Evolutionary conservation across 2,888 invertebrate genomes (phyloP).

Genomic region (Lagria hirta): DNA sequence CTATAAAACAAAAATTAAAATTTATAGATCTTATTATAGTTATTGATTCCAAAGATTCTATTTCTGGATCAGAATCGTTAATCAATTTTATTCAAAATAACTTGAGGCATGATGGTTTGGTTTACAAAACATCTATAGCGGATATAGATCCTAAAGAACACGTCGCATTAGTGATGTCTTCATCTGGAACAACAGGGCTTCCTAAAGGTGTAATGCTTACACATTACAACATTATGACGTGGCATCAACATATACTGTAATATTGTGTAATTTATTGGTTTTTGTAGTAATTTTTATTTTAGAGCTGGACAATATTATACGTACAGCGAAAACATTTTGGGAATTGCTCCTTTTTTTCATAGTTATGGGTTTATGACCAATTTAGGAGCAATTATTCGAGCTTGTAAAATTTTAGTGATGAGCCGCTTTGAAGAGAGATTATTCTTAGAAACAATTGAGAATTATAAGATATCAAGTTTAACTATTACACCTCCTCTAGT

Average conservation of each 20-base stretch:
- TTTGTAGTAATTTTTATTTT: conserved; percentile 10
- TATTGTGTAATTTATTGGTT: no score
- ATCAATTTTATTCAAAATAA: conserved; percentile 18
- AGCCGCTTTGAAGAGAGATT: conserved; percentile 51
- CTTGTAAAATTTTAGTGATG: conserved; percentile 34
- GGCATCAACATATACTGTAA: conserved; percentile 23
- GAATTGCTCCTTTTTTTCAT: conserved; percentile 43
- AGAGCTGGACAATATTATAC: conserved; percentile 26
- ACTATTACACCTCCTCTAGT: conserved; percentile 80
- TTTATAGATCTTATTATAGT: conserved; percentile 58
- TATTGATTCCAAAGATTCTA: conserved; percentile 50
- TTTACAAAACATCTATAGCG: conserved; percentile 5
- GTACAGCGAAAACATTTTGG: conserved; percentile 16
- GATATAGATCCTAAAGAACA: conserved; percentile 31
- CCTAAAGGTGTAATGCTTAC: conserved; percentile 68
- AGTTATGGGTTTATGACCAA: conserved; percentile 37
- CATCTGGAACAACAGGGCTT: conserved; percentile 70
- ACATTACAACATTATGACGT: conserved; percentile 56
- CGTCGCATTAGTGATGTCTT: conserved; percentile 55
- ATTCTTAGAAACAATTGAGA: conserved; percentile 70
- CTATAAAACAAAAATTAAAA: conserved; percentile 49
- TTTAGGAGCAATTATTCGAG: conserved; percentile 30
- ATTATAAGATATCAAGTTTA: conserved; percentile 66
- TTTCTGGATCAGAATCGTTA: conserved; percentile 18
- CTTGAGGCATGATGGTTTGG: background rate